phyloP scores from a whole-genome alignment of 2,888 invertebrate species.

The Bembecia ichneumoniformis region DNA sequence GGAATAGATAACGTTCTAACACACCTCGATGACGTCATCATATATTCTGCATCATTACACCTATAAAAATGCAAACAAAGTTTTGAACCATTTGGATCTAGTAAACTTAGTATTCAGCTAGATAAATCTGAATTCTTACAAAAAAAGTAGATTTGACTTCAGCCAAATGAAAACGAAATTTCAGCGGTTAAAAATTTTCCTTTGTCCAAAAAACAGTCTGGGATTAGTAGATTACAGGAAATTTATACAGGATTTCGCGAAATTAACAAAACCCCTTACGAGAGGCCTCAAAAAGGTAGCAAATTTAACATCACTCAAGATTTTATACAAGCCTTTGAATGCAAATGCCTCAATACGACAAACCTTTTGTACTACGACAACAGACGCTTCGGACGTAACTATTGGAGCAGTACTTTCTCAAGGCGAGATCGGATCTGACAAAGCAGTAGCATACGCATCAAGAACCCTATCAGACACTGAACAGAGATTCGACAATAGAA shows the following conservation, averaged over 20 bases:
- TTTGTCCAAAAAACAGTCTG: conserved; percentile 13
- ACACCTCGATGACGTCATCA: background rate
- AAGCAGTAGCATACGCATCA: conserved; percentile 11
- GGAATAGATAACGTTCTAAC: background rate
- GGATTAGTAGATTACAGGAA: too few species aligned
- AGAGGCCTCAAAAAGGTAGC: conserved; percentile 3
- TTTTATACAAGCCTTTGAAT: conserved; percentile 6
- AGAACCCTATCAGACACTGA: conserved; percentile 16
- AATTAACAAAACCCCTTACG: conserved; percentile 16
- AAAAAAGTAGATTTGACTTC: background rate
- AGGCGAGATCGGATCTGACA: conserved; percentile 14
- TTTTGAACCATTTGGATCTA: background rate
- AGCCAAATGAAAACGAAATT: conserved; percentile 15
- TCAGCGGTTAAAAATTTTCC: conserved; percentile 10
- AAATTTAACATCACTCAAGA: background rate
- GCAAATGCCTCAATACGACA: conserved; percentile 28
- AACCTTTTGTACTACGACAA: conserved; percentile 16
- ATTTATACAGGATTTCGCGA: conserved; percentile 30
- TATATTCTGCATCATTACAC: conserved; percentile 1
- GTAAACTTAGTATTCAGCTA: background rate
- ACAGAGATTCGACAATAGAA: conserved; percentile 17
- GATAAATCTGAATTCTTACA: background rate
- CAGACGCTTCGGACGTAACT: conserved; percentile 24
- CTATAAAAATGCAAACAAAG: background rate
- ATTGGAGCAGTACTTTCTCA: conserved; percentile 22